A percentile compares a stretch with the other conserved stretches of the same genome.
These are phyloP conservation scores for Enteromius fasciolatus DNA, from an alignment of 2,797 vertebrate species.

Conservation along the genomic window DNA sequence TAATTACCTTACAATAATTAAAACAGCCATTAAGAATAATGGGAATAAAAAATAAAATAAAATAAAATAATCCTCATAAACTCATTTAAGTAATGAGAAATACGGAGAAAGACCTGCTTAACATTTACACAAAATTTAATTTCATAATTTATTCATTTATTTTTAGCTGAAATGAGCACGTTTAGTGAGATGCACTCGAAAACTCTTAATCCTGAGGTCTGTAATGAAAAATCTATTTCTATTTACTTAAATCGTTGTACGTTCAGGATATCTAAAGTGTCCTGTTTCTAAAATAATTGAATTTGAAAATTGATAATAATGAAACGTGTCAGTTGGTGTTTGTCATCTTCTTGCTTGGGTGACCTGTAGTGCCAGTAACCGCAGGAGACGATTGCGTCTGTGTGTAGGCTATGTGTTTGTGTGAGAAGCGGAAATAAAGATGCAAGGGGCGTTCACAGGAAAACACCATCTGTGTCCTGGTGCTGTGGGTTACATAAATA, in stretches of 20 bases:
- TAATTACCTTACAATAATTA: background rate
- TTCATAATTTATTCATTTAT: too few relatives aligned
- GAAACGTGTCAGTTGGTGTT: slow-evolving; percentile 1
- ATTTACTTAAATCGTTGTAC: background rate
- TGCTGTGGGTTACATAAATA: slow-evolving; percentile 60
- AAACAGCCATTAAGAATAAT: background rate
- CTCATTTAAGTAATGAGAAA: background rate
- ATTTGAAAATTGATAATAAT: slow-evolving; percentile 2
- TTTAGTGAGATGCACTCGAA: background rate
- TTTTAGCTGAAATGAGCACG: background rate
- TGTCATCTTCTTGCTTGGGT: slow-evolving; percentile 9
- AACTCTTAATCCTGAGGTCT: slow-evolving; percentile 20
- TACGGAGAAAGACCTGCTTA: background rate
- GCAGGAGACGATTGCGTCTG: slow-evolving; percentile 25
- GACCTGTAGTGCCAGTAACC: slow-evolving; percentile 22
- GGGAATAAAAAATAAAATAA: background rate
- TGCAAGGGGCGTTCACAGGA: slow-evolving; percentile 59
- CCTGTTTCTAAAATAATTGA: background rate
- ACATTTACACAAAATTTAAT: too few relatives aligned
- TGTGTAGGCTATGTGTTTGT: slow-evolving; percentile 24
- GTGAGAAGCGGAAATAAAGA: slow-evolving; percentile 48
- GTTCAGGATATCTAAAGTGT: background rate
- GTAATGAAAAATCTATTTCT: slow-evolving; percentile 10
- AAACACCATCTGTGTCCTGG: slow-evolving; percentile 67
- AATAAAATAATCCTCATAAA: background rate